A percentile compares a stretch with the other conserved stretches of the same genome.
Conservation (phyloP, 1,140 invertebrate genomes). For the Lanistes nyassanus region DNA sequence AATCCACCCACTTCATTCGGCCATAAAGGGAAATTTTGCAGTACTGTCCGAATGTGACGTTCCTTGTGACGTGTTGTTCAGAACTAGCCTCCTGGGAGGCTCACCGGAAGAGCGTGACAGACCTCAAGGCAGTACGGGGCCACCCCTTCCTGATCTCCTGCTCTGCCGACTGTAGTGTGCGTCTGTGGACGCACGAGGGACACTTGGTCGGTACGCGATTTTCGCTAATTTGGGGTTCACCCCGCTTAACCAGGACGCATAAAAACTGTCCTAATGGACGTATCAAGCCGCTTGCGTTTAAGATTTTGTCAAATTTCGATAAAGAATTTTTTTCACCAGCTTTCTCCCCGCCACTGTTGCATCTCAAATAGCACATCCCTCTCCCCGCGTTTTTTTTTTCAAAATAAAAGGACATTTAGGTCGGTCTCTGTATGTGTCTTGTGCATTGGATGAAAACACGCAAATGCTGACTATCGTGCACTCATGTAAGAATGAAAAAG, state of each 20-base stretch:
- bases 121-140: background rate
- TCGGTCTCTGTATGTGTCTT: no score
- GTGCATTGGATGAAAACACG: no score
- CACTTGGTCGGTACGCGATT: background rate
- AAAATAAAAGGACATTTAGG: no score
- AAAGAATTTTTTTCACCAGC: no score
- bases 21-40: background rate
- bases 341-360: background rate
- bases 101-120: background rate
- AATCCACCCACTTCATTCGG: background rate
- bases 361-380: background rate
- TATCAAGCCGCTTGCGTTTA: no score
- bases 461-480: no score
- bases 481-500: no score
- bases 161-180: background rate
- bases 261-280: background rate
- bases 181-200: conserved; percentile 3
- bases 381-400: no score
- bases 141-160: background rate
- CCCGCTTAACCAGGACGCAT: background rate
- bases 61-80: background rate
- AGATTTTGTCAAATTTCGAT: no score
- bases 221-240: background rate
- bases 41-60: background rate
- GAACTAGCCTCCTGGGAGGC: conserved; percentile 1